phyloP scores from a whole-genome alignment of 2,888 invertebrate genomes.

The Notodonta ziczac region DNA sequence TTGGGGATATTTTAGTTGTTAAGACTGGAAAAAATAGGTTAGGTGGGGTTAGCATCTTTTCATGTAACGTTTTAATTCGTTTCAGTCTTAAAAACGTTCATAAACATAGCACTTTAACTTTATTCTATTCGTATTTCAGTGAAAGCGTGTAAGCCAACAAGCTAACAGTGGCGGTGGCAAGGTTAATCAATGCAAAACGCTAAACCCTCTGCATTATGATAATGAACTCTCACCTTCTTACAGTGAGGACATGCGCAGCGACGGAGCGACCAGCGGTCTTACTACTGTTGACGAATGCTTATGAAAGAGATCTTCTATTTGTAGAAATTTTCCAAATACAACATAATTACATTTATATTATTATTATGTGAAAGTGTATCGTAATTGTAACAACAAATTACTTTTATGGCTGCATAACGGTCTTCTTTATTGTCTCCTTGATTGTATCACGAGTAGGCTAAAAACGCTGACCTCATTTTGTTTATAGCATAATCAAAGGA shows the following conservation, averaged over 20 bases:
- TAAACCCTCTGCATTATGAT: slow-evolving; percentile 20
- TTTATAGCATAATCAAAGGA: no score
- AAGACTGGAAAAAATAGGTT: no score
- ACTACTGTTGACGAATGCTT: background rate
- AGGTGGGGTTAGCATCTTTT: background rate
- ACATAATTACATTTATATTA: no score
- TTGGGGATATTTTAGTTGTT: no score
- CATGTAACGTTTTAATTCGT: background rate
- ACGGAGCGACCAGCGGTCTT: slow-evolving; percentile 6
- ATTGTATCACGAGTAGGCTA: no score
- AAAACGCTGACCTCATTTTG: no score
- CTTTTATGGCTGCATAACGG: no score
- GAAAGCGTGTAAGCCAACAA: background rate
- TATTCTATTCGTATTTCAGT: background rate
- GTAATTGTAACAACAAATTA: no score
- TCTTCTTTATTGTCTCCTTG: no score
- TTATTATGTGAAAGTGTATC: no score
- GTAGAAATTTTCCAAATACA: no score
- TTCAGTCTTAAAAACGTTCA: background rate
- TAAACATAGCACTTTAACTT: background rate
- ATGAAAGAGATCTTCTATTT: no score
- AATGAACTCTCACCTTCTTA: slow-evolving; percentile 5
- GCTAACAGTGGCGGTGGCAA: background rate
- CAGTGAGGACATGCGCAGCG: background rate
- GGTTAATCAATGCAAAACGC: slow-evolving; percentile 17